Evolutionary conservation across 2,113 vertebrate genomes (phyloP).

Genomic region (Zosterops borbonicus): DNA sequence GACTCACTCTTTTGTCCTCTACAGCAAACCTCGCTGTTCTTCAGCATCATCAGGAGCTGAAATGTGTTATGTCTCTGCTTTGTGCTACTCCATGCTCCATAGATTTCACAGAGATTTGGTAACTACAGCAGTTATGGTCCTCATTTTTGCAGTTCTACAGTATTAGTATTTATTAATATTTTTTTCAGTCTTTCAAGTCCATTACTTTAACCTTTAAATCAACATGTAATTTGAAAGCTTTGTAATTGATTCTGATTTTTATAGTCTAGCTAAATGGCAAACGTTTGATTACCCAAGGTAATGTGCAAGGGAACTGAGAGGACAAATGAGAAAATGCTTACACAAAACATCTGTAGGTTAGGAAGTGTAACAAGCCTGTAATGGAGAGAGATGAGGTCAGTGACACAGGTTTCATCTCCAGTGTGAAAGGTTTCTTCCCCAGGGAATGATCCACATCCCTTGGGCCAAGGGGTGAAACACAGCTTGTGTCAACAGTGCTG

Average conservation of each 20-base stretch:
- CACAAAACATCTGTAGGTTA: neutral
- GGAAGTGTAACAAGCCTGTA: neutral
- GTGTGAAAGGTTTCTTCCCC: neutral
- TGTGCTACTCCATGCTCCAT: neutral
- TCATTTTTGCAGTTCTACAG: neutral
- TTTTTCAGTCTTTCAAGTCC: neutral
- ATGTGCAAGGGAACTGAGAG: neutral
- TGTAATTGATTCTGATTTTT: neutral
- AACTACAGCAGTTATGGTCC: neutral
- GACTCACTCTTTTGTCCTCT: constrained; percentile 31
- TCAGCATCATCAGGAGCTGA: neutral
- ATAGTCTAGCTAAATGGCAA: neutral
- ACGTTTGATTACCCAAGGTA: neutral
- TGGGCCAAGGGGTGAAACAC: neutral
- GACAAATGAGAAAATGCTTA: neutral
- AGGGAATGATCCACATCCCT: neutral
- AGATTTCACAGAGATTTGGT: neutral
- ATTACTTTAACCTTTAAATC: constrained; percentile 30
- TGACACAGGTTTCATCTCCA: neutral
- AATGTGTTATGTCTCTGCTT: neutral
- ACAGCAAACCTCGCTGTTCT: neutral
- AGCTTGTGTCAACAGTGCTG: neutral
- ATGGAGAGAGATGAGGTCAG: neutral
- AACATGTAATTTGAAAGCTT: neutral
- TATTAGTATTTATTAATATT: neutral